phyloP scores from a whole-genome alignment of 1,140 invertebrate genomes.

The Atta texana region DNA sequence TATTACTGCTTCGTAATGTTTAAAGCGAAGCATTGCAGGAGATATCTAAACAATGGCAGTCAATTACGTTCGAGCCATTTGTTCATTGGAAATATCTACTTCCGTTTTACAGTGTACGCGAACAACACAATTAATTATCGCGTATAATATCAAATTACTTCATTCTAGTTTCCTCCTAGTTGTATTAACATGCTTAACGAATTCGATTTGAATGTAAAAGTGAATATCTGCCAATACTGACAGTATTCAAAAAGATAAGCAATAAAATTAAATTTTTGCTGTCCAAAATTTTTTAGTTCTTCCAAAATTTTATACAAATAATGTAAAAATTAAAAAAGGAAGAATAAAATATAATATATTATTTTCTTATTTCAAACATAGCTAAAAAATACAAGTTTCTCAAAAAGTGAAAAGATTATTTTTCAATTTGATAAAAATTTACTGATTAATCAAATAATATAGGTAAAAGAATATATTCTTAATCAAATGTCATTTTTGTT shows the following conservation, averaged over 20 bases:
- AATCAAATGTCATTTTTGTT: too few species aligned
- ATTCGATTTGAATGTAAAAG: slow-evolving; percentile 6
- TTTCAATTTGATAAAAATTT: too few species aligned
- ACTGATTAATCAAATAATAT: too few species aligned
- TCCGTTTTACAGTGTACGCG: slow-evolving; percentile 42
- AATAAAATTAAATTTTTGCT: background rate
- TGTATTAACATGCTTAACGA: slow-evolving; percentile 9
- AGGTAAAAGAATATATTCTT: too few species aligned
- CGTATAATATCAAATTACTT: slow-evolving; percentile 59
- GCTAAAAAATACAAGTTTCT: too few species aligned
- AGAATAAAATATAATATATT: background rate
- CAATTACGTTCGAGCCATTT: slow-evolving; percentile 45
- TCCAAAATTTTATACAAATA: background rate
- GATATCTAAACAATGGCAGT: slow-evolving; percentile 61
- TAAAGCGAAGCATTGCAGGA: slow-evolving; percentile 35
- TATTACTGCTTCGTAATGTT: slow-evolving; percentile 31
- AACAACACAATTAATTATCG: slow-evolving; percentile 51
- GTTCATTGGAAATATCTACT: slow-evolving; percentile 52
- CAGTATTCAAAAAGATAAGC: background rate
- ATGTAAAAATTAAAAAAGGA: background rate
- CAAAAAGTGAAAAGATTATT: too few species aligned
- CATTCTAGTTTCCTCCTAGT: slow-evolving; percentile 32
- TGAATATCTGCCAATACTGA: background rate
- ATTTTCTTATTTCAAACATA: too few species aligned
- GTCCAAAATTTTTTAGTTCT: too few species aligned